Evolutionary conservation across 2,113 vertebrate genomes (phyloP), one percentile per base, ranked within the genome.

Genomic region (Lates calcarifer): DNA sequence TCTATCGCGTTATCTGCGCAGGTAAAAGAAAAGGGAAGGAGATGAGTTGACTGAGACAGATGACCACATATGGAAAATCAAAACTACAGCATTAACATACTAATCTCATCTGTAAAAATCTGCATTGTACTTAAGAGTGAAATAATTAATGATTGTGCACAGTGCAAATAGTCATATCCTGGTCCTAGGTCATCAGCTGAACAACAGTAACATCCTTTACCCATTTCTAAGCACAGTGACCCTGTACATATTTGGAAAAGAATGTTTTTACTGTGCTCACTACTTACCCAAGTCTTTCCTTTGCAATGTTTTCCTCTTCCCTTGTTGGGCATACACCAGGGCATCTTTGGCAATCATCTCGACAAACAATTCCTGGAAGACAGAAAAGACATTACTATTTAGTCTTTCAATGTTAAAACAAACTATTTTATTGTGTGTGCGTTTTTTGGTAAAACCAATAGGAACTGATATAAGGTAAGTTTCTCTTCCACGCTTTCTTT

Each of bases 291-390:
- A 81, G 79, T 99, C 98, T 93, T 97, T 99, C 70, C 98, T 96
- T 89, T 99, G 98, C 24, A 99, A 94, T 0, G 98, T 99, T 95
- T 99, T 99, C 86, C 98, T 95, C 80, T 99, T 99, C 14, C 97
- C 97, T 86, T 98, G 97, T 79, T 98, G 97, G 17, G 97, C 97
- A 1, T 97, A 99, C 26, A 96, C 92, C 1, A 97, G 96, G 9
- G 98, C 96, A 90, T 99, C 98, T 89, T 96, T 99, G 68, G 98
- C 96, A 45, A 99, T 98, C 79, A 97, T 97, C 87, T 99, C 98
- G 85, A 99, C 97, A 91, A 99, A 99, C 79, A 99, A 82, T 86
- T 99, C 98, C 98, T 99, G 91, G 22, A 37, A 14, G 43, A 82
- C 26, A 76, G n/a, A 81, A 41, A 73, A 15, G n/a, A 0, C 4